Evolutionary conservation across 1,140 invertebrate species (phyloP).

Genomic region (Pseudomyrmex flavicornis): DNA sequence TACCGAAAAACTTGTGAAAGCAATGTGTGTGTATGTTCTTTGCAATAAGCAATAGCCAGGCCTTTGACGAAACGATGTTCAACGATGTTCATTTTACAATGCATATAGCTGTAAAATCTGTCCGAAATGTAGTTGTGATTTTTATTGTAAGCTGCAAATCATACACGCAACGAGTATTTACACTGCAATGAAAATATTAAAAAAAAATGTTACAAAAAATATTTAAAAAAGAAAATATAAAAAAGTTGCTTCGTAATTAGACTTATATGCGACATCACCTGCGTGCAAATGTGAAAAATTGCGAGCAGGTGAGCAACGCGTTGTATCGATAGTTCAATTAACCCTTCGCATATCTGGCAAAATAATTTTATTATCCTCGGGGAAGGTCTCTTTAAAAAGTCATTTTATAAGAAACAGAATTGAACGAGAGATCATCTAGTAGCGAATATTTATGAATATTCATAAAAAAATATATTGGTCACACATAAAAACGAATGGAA

Average conservation of each 20-base stretch:
- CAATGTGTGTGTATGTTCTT: slow-evolving; percentile 56
- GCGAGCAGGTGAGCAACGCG: slow-evolving; percentile 19
- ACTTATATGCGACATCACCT: slow-evolving; percentile 42
- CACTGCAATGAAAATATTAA: slow-evolving; percentile 32
- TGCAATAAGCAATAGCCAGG: slow-evolving; percentile 63
- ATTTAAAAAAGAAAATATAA: slow-evolving; percentile 28
- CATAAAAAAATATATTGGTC: too few relatives aligned
- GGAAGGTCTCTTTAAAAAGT: too few relatives aligned
- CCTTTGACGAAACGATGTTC: slow-evolving; percentile 36
- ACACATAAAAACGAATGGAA: too few relatives aligned
- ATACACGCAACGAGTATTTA: slow-evolving; percentile 54
- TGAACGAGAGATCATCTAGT: too few relatives aligned
- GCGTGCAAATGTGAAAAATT: slow-evolving; percentile 47
- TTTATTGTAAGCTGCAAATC: slow-evolving; percentile 60
- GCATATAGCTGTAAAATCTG: slow-evolving; percentile 23
- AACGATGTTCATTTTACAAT: slow-evolving; percentile 49
- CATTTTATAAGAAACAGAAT: too few relatives aligned
- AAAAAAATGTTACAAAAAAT: slow-evolving; percentile 39
- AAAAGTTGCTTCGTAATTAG: slow-evolving; percentile 43
- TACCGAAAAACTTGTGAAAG: slow-evolving; percentile 38
- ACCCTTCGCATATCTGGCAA: background rate
- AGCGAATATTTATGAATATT: too few relatives aligned
- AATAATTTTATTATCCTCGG: too few relatives aligned
- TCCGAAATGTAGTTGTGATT: slow-evolving; percentile 61
- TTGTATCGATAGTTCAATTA: slow-evolving; percentile 60